Percentiles rank a stretch among this genome's conserved stretches.
Conservation (phyloP, 2,888 invertebrate genomes). For the Acanthosoma haemorrhoidale region DNA sequence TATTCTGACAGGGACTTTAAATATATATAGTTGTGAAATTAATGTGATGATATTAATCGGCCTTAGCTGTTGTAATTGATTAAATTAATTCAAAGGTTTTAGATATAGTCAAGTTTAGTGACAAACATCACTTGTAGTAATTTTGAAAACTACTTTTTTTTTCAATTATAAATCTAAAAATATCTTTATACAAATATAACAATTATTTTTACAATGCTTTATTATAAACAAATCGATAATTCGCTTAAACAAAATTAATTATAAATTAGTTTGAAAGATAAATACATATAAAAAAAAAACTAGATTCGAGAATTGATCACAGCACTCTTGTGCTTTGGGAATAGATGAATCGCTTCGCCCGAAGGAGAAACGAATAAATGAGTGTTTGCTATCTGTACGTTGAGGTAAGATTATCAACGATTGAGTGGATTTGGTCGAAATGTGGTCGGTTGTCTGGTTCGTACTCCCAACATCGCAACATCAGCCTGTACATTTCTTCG, state of each 20-base stretch:
- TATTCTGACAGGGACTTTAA: too few relatives aligned
- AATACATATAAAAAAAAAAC: not conserved
- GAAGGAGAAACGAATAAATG: too few relatives aligned
- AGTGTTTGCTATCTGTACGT: conserved; percentile 22
- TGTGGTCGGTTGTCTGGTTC: conserved; percentile 86
- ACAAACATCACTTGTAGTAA: too few relatives aligned
- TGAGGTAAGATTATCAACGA: conserved; percentile 54
- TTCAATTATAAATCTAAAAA: not conserved
- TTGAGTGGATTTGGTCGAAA: conserved; percentile 79
- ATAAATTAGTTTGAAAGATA: conserved; percentile 14
- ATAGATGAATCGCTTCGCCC: not conserved
- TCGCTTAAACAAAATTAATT: not conserved
- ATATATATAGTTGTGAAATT: too few relatives aligned
- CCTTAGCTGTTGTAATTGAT: too few relatives aligned
- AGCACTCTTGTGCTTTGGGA: conserved; percentile 29
- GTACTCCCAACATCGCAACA: conserved; percentile 92
- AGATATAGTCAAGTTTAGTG: too few relatives aligned
- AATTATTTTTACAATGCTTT: not conserved
- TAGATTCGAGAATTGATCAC: conserved; percentile 17
- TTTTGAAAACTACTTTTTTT: not conserved
- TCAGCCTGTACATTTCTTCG: conserved; percentile 81
- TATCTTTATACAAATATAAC: conserved; percentile 1
- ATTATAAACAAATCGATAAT: not conserved
- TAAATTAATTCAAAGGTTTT: too few relatives aligned
- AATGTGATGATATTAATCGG: too few relatives aligned